phyloP scores from a whole-genome alignment of 2,888 invertebrate genomes.

The Leptinotarsa haldemani region DNA sequence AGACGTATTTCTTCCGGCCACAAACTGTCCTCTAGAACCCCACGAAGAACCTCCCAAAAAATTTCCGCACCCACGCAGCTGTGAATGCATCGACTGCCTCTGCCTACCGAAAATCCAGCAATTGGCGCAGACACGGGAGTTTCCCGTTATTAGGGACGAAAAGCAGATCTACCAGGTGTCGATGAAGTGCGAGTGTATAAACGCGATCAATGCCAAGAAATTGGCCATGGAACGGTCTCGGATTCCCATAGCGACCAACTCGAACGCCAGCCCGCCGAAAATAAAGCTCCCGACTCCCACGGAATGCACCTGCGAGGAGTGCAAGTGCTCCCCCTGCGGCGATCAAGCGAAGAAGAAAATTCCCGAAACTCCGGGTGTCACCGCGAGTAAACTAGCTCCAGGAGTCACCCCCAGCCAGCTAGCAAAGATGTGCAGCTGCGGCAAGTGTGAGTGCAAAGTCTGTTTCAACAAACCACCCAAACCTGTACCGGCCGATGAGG shows the following conservation, averaged over 20 bases:
- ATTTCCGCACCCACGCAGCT: constrained; percentile 33
- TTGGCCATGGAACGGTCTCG: constrained; percentile 39
- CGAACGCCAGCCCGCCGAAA: constrained; percentile 19
- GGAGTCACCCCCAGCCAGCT: constrained; percentile 35
- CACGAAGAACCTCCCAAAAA: constrained; percentile 27
- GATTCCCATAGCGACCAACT: constrained; percentile 47
- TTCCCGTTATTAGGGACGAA: constrained; percentile 45
- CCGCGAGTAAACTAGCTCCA: constrained; percentile 22
- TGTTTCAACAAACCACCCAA: constrained; percentile 32
- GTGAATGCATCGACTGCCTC: constrained; percentile 53
- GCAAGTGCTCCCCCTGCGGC: constrained; percentile 39
- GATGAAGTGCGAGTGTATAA: constrained; percentile 45
- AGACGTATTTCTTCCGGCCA: constrained; percentile 26
- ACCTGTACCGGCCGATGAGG: neutral
- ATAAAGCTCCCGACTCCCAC: neutral
- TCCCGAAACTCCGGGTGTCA: neutral
- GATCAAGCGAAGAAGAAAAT: neutral
- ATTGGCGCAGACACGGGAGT: constrained; percentile 47
- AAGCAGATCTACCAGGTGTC: constrained; percentile 52
- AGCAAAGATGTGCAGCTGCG: constrained; percentile 40
- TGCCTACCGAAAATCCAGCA: constrained; percentile 48
- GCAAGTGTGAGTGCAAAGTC: constrained; percentile 37
- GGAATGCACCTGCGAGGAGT: constrained; percentile 21
- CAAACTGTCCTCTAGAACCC: constrained; percentile 1
- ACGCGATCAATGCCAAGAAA: constrained; percentile 45